phyloP scores from a whole-genome alignment of 2,113 vertebrate species.

The Antechinus flavipes region DNA sequence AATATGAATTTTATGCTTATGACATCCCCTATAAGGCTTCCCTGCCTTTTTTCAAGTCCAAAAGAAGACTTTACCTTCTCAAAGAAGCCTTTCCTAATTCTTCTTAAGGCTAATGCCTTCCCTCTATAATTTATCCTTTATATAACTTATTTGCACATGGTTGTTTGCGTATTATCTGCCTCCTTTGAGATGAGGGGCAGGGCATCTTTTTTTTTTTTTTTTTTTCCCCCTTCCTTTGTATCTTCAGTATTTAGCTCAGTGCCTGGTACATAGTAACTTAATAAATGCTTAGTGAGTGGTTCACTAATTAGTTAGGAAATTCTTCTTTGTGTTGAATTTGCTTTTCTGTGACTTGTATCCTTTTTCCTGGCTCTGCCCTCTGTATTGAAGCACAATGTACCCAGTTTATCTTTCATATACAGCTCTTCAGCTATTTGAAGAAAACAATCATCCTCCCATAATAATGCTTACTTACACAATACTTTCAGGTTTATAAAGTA shows the following conservation, averaged over 20 bases:
- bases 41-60: not conserved
- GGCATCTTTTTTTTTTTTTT: not conserved
- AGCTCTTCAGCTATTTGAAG: not conserved
- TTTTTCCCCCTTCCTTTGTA: not conserved
- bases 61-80: not conserved
- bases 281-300: not conserved
- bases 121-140: not conserved
- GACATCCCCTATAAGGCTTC: not conserved
- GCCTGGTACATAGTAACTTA: not conserved
- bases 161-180: not conserved
- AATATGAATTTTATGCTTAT: not conserved
- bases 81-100: not conserved
- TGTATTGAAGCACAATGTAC: not conserved
- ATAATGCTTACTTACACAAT: not conserved
- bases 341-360: not conserved
- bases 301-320: not conserved
- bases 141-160: not conserved
- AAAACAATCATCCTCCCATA: not conserved
- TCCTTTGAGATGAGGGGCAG: not conserved
- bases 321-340: not conserved
- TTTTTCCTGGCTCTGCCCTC: not conserved
- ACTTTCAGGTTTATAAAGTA: not conserved
- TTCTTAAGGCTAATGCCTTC: not conserved
- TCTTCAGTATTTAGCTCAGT: not conserved
- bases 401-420: not conserved